Percentiles rank a stretch among this genome's conserved stretches.
phyloP scores from a whole-genome alignment of 2,797 vertebrate species.

The Phoebastria nigripes region DNA sequence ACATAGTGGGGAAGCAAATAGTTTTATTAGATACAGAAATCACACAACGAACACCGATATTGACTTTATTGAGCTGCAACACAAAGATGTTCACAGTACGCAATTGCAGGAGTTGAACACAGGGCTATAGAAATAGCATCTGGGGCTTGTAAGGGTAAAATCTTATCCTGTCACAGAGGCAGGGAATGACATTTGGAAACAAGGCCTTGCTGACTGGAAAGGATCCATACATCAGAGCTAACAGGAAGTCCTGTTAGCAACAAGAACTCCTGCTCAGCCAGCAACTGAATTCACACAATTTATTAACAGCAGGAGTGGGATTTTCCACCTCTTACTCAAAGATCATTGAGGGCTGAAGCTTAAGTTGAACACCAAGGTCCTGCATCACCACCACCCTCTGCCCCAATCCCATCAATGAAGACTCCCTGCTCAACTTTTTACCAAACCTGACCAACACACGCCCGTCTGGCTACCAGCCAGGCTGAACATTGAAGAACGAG shows the following conservation, averaged over 20 bases:
- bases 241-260: neutral
- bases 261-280: neutral
- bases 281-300: neutral
- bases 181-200: too few species aligned
- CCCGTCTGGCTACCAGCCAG: too few species aligned
- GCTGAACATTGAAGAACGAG: too few species aligned
- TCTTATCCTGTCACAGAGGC: accelerated
- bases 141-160: neutral
- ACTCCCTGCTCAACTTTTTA: neutral
- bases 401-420: neutral
- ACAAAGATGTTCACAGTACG: too few species aligned
- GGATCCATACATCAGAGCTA: too few species aligned
- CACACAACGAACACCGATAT: neutral
- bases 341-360: neutral
- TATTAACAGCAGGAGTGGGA: neutral
- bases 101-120: neutral
- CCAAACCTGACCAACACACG: too few species aligned
- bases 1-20: too few species aligned
- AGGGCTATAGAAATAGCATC: accelerated
- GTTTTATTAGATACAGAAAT: neutral
- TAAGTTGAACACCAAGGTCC: neutral
- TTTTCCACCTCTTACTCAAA: neutral
- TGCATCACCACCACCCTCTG: neutral
- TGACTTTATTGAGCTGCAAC: neutral
- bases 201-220: neutral